Base-by-base conservation (phyloP, 2,888 invertebrate genomes). In the Amiota communis region DNA sequence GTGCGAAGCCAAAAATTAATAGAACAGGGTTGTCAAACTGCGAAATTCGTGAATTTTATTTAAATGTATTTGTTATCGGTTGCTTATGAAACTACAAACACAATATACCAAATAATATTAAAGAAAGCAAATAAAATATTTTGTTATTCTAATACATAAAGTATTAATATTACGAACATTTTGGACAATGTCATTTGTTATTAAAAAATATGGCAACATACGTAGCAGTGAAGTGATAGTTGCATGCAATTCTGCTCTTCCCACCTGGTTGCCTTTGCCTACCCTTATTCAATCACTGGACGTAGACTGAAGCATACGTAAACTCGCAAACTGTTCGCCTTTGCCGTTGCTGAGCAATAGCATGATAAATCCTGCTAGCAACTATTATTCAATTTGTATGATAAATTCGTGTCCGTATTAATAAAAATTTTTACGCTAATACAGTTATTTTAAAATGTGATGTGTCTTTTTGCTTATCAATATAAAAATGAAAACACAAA, bases 301-400 rank as follows among this genome's bases (percentile, higher is more conserved):
- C 36, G 8, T 36, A 4, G 36, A 36, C 36, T 36, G 36, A 36
- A 36, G 4, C 57, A 17, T 53, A n/a, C n/a, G 12, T n/a, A 53
- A 61, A 8, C 61, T 61, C n/a, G 12, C 8, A 53, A 61, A 8
- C 61, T 61, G 23, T 23, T 61, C 46, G n/a, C 63, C 63, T 12
- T 10, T 47, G 8, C n/a, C n/a, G n/a, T 47, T 47, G 20, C 63
- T n/a, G 15, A 4, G 2, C 4, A 11, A 11, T 8, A 57, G 57
- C 57, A 57, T 57, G 15, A 12, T 53, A 53, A 53, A 15, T 36
- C n/a, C 57, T 57, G 57, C 57, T 11, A 57, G 57, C 57, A 17
- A 20, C n/a, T 57, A 57, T 15, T 15, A 17, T 15, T 17, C 6
- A 51, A 51, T 51, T 51, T 12, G 13, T 12, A 51, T n/a, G 10